Percentiles rank a stretch among this genome's conserved stretches.
These are phyloP conservation scores for Rhineura floridana DNA, from an alignment of 2,113 vertebrate genomes.

Conservation along the genomic window DNA sequence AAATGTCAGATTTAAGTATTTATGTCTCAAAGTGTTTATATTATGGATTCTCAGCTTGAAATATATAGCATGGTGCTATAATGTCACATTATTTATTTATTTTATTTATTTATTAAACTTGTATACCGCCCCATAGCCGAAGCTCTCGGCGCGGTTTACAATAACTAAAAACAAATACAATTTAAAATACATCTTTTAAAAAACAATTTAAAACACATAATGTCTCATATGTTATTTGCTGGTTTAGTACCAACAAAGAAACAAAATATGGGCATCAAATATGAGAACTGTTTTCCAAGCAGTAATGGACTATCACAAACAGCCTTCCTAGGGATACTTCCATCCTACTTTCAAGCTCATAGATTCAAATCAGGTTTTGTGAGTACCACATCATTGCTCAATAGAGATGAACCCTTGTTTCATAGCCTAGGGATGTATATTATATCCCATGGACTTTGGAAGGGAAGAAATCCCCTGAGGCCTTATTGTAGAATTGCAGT, in stretches of 20 bases:
- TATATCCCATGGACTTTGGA: not conserved
- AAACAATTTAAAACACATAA: too few relatives aligned
- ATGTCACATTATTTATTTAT: too few relatives aligned
- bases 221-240: slow-evolving; percentile 30
- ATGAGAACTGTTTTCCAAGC: not conserved
- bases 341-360: not conserved
- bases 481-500: not conserved
- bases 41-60: not conserved
- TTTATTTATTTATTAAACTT: too few relatives aligned
- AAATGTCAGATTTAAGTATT: slow-evolving; percentile 11
- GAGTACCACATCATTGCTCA: not conserved
- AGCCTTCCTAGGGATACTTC: not conserved
- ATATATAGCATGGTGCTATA: not conserved
- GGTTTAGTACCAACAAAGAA: not conserved
- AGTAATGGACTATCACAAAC: not conserved
- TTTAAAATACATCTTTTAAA: too few relatives aligned
- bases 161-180: too few relatives aligned
- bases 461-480: not conserved
- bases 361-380: not conserved
- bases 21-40: slow-evolving; percentile 15
- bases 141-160: too few relatives aligned
- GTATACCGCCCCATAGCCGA: too few relatives aligned
- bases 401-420: not conserved
- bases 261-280: not conserved
- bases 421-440: not conserved